Evolutionary conservation across 1,140 invertebrate species (phyloP), one percentile per base, ranked within the genome.

Genomic region (Atta colombica): DNA sequence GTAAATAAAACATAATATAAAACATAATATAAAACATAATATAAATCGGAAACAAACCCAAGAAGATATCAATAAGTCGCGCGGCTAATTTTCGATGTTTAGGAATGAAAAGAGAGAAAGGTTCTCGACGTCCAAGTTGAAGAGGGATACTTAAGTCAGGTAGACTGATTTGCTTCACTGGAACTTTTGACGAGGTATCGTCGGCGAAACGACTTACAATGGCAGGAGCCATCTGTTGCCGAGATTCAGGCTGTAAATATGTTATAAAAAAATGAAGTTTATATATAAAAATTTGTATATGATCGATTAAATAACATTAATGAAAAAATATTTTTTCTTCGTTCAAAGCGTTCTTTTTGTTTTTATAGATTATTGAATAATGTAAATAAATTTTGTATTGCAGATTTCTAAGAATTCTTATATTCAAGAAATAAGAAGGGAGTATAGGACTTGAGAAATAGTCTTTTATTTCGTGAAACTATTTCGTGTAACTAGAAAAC

Each of bases 81-180:
- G 95, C 96, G 14, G 97, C 97, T 91, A 97, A 96, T 88, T 94
- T 94, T 6, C 97, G 96, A 94, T 98, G 98, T 60, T 96, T 96
- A 0, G 97, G 97, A 63, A 98, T 96, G 92, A 98, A 98, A 16
- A 98, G 95, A 0, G 97, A 98, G 93, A 98, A 98, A 89, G 97
- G 96, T 1, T 96, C 96, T 51, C 97, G 96, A 80, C 97, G 96
- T 25, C 95, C 96, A 66, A 98, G 94, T 80, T 96, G 94, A 95
- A 97, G 94, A 10, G 97, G 96, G 39, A 97, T 92, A 1, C 95
- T 96, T 1, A 98, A 91, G 92, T 97, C 96, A 0, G 98, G 98
- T 12, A 98, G 94, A 0, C 96, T 95, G 84, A 98, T 98, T 84
- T 96, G 95, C 7, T 96, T 96, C 1, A 98, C 96, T 0, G 95